These are phyloP conservation scores for Aeoliscus strigatus DNA, from an alignment of 2,797 vertebrate species.

Conservation along the genomic window DNA sequence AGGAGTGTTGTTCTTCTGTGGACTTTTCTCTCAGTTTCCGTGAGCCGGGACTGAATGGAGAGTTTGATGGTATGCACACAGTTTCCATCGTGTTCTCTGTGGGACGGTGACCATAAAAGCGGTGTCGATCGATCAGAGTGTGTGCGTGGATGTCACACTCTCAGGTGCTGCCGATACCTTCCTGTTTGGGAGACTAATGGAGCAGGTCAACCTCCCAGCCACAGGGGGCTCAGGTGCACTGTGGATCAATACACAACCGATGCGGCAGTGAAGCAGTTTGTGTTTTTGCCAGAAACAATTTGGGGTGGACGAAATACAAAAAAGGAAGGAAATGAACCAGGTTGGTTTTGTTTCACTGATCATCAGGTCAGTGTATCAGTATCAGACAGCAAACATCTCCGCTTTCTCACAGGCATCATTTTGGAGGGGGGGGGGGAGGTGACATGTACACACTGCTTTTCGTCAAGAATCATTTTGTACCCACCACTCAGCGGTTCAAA, in stretches of 20 bases:
- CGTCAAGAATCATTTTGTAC: no score
- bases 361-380: no score
- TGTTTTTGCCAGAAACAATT: no score
- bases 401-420: no score
- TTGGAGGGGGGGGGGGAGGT: no score
- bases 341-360: no score
- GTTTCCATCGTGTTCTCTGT: constrained; percentile 44
- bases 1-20: constrained; percentile 15
- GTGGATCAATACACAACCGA: constrained; percentile 25
- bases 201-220: constrained; percentile 13
- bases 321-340: no score
- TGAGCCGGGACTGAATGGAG: no score
- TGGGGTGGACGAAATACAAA: no score
- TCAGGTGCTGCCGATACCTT: constrained; percentile 22
- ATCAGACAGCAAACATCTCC: no score
- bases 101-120: constrained; percentile 36
- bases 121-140: constrained; percentile 46
- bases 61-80: constrained; percentile 44
- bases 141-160: constrained; percentile 12
- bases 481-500: no score
- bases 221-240: constrained; percentile 21
- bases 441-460: no score
- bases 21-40: constrained; percentile 6
- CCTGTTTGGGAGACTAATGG: constrained; percentile 17
- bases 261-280: neutral